phyloP scores from a whole-genome alignment of 2,113 vertebrate species.

The Alouatta palliata region DNA sequence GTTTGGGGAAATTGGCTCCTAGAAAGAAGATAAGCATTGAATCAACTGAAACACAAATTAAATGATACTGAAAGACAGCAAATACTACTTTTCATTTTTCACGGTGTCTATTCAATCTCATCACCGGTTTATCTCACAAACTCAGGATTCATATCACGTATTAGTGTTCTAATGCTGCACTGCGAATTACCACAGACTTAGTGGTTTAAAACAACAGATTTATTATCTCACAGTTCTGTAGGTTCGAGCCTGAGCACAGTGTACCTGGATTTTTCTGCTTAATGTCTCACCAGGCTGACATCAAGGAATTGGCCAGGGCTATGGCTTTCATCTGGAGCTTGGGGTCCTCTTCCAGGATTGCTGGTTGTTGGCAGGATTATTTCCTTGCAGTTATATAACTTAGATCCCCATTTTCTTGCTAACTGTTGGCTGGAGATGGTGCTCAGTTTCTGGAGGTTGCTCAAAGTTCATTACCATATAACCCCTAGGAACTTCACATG shows the following conservation, averaged over 20 bases:
- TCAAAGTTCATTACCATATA: not conserved
- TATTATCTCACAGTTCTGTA: not conserved
- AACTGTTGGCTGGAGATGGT: not conserved
- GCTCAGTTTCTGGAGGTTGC: not conserved
- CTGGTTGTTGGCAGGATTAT: not conserved
- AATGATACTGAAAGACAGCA: constrained; percentile 3
- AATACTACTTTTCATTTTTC: not conserved
- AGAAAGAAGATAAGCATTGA: constrained; percentile 22
- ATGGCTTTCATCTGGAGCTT: not conserved
- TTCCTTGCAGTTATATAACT: not conserved
- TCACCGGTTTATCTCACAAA: constrained; percentile 12
- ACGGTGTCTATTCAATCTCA: not conserved
- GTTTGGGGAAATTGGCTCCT: not conserved
- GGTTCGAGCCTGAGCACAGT: not conserved
- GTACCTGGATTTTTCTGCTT: not conserved
- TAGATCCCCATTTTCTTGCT: not conserved
- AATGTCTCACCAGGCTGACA: not conserved
- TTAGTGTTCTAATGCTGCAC: not conserved
- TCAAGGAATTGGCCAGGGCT: not conserved
- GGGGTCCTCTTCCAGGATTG: not conserved
- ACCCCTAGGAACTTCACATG: not conserved
- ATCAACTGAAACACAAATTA: constrained; percentile 41
- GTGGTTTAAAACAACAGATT: not conserved
- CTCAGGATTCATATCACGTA: not conserved
- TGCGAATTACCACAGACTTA: not conserved